Conservation (phyloP, 35 echinoderm and acorn worm species). For the Amphiura filiformis region DNA sequence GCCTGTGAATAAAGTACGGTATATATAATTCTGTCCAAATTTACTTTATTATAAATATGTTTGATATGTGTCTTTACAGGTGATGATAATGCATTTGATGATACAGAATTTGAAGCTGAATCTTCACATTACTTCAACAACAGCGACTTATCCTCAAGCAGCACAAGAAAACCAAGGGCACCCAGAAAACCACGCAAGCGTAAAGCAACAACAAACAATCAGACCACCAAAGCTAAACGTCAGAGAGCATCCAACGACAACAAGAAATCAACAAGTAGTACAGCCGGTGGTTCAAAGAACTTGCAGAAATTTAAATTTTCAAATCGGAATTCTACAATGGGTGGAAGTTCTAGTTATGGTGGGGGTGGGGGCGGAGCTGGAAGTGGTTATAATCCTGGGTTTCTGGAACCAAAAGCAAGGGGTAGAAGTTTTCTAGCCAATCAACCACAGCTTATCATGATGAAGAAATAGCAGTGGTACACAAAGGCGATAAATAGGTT, state of each 20-base stretch:
- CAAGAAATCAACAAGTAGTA: neutral
- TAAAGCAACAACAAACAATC: conserved; percentile 6
- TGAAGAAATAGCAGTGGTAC: too few species aligned
- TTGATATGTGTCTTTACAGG: neutral
- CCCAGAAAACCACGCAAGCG: conserved; percentile 8
- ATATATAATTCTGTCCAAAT: neutral
- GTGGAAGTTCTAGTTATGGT: neutral
- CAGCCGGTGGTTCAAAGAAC: neutral
- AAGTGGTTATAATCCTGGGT: neutral
- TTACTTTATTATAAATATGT: neutral
- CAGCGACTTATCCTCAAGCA: neutral
- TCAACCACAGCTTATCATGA: neutral
- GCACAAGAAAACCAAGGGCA: conserved; percentile 3
- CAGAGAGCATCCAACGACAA: conserved; percentile 28
- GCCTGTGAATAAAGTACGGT: too few species aligned
- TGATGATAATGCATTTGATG: neutral
- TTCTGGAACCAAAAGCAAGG: conserved; percentile 15
- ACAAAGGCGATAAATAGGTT: too few species aligned
- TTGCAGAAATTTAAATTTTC: neutral
- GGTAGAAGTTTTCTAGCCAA: neutral
- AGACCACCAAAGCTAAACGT: conserved; percentile 31
- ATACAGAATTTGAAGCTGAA: neutral
- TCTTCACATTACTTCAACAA: conserved; percentile 56
- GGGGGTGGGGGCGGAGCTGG: conserved; percentile 19
- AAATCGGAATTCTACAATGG: neutral